Conservation (phyloP, 1,140 invertebrate species). For the Drosophila bocki region DNA sequence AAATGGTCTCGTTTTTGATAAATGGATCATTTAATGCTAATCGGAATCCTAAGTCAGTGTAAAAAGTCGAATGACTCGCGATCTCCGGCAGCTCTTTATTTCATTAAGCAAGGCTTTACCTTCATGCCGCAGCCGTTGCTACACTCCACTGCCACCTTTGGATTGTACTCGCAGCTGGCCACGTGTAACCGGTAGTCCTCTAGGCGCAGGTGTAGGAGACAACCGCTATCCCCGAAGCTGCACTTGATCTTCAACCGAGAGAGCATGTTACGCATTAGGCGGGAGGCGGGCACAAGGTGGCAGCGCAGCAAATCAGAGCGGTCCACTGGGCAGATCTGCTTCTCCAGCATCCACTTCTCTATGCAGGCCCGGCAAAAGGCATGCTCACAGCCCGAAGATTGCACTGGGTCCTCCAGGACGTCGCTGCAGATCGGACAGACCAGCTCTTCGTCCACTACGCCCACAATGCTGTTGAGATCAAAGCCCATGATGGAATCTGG, state of each 20-base stretch:
- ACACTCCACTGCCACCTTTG: slow-evolving; percentile 55
- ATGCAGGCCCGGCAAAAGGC: slow-evolving; percentile 63
- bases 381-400: slow-evolving; percentile 61
- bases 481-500: slow-evolving; percentile 52
- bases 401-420: slow-evolving; percentile 64
- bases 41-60: too few species aligned
- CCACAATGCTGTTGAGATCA: slow-evolving; percentile 55
- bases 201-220: slow-evolving; percentile 20
- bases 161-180: slow-evolving; percentile 49
- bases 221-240: slow-evolving; percentile 47
- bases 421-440: slow-evolving; percentile 67
- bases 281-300: slow-evolving; percentile 46
- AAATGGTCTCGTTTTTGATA: too few species aligned
- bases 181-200: slow-evolving; percentile 60
- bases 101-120: not conserved
- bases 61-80: too few species aligned
- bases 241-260: slow-evolving; percentile 53
- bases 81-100: not conserved
- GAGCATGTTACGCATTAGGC: slow-evolving; percentile 71
- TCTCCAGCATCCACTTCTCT: slow-evolving; percentile 60
- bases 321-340: slow-evolving; percentile 63
- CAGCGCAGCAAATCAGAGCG: slow-evolving; percentile 31
- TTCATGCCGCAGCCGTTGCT: slow-evolving; percentile 57
- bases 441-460: slow-evolving; percentile 64
- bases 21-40: too few species aligned